phyloP scores from a whole-genome alignment of 2,113 vertebrate species.

The Scortum barcoo region DNA sequence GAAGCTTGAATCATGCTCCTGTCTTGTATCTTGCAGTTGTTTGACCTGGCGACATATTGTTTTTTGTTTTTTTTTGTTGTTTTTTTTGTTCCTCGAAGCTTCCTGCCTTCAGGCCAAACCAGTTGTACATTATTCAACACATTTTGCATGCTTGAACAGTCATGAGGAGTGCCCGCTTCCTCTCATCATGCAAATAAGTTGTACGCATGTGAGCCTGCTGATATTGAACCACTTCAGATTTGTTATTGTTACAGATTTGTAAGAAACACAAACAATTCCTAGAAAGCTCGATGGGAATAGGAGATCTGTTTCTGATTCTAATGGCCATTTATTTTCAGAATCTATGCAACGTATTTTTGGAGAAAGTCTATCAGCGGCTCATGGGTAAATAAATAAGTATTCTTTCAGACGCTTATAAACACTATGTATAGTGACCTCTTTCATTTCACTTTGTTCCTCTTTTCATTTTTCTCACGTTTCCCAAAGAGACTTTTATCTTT shows the following conservation, averaged over 20 bases:
- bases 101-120: neutral
- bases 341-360: neutral
- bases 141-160: constrained; percentile 9
- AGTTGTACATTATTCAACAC: constrained; percentile 40
- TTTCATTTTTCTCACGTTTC: neutral
- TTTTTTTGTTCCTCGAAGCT: neutral
- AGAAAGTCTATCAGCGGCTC: neutral
- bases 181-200: constrained; percentile 14
- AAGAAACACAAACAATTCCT: neutral
- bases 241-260: too few species aligned
- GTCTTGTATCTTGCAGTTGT: neutral
- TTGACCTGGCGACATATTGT: neutral
- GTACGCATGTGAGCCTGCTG: neutral
- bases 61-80: neutral
- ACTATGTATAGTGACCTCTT: too few species aligned
- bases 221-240: neutral
- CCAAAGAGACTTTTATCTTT: neutral
- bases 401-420: neutral
- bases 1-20: neutral
- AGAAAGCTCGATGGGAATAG: neutral
- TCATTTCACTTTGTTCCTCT: neutral
- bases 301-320: neutral
- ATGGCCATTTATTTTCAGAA: neutral
- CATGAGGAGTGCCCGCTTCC: neutral
- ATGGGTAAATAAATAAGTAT: neutral